A percentile compares a stretch with the other conserved stretches of the same genome.
phyloP scores from a whole-genome alignment of 2,888 invertebrate species.

The Sialis fuliginosa region DNA sequence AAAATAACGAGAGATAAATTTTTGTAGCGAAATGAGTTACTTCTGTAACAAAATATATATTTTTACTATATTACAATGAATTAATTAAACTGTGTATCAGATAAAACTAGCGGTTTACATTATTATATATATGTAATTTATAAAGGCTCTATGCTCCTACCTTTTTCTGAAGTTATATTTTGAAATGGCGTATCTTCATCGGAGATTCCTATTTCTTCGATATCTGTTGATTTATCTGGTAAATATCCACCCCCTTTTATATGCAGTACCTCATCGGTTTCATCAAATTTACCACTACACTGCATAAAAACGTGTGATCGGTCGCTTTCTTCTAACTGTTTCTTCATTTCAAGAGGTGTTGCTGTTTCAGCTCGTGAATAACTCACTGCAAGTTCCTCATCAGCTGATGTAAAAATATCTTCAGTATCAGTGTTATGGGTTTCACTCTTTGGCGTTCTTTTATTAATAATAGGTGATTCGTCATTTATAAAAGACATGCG shows the following conservation, averaged over 20 bases:
- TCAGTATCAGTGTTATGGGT: constrained; percentile 25
- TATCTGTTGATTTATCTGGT: constrained; percentile 30
- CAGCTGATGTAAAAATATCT: constrained; percentile 26
- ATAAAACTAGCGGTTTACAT: not conserved
- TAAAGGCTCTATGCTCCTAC: not conserved
- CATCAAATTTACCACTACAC: constrained; percentile 25
- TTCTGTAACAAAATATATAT: too few species aligned
- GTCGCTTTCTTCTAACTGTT: constrained; percentile 25
- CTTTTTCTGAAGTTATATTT: not conserved
- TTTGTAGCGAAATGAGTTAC: too few species aligned
- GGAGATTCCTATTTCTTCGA: constrained; percentile 30
- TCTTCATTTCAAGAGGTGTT: constrained; percentile 23
- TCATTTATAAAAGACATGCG: not conserved
- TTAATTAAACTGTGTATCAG: not conserved
- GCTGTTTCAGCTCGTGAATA: constrained; percentile 18
- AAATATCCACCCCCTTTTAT: constrained; percentile 28
- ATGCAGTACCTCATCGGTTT: constrained; percentile 27
- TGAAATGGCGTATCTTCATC: constrained; percentile 11
- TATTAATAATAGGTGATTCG: constrained; percentile 1
- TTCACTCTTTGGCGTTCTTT: not conserved
- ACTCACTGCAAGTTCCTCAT: constrained; percentile 19
- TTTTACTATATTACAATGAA: too few species aligned
- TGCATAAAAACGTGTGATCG: constrained; percentile 27
- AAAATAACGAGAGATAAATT: too few species aligned
- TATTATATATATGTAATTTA: not conserved